Evolutionary conservation across 1,140 invertebrate genomes (phyloP).

Genomic region (Drosophila rhopaloa): DNA sequence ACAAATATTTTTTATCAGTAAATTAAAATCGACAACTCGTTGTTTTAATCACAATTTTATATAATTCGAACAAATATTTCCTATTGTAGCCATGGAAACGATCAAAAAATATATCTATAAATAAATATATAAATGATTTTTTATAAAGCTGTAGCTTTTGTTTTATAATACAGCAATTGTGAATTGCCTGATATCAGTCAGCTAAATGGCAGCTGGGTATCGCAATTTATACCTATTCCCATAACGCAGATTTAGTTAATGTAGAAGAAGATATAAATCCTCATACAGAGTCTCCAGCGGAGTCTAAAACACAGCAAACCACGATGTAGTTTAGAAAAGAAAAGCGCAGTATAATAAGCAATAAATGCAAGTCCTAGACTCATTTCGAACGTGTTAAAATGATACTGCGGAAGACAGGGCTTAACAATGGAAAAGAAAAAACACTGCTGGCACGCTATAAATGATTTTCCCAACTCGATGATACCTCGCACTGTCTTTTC

Average conservation of each 20-base stretch:
- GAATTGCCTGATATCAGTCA: slow-evolving; percentile 58
- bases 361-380: slow-evolving; percentile 52
- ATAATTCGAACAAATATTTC: too few species aligned
- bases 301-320: slow-evolving; percentile 1
- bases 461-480: background rate
- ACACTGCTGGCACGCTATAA: slow-evolving; percentile 14
- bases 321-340: slow-evolving; percentile 60
- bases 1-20: too few species aligned
- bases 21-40: too few species aligned
- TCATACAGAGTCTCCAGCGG: background rate
- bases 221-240: slow-evolving; percentile 50
- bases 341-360: slow-evolving; percentile 56
- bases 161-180: slow-evolving; percentile 19
- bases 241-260: slow-evolving; percentile 9
- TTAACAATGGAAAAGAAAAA: slow-evolving; percentile 31
- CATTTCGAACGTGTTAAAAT: slow-evolving; percentile 52
- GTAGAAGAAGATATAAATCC: background rate
- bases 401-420: slow-evolving; percentile 46
- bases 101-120: too few species aligned
- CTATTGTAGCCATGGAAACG: too few species aligned
- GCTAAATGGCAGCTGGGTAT: slow-evolving; percentile 65
- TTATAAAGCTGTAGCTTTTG: too few species aligned
- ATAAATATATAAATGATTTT: too few species aligned
- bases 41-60: too few species aligned
- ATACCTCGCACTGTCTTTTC: background rate